Evolutionary conservation across 2,888 invertebrate species (phyloP).

Genomic region (Rhagonycha fulva): DNA sequence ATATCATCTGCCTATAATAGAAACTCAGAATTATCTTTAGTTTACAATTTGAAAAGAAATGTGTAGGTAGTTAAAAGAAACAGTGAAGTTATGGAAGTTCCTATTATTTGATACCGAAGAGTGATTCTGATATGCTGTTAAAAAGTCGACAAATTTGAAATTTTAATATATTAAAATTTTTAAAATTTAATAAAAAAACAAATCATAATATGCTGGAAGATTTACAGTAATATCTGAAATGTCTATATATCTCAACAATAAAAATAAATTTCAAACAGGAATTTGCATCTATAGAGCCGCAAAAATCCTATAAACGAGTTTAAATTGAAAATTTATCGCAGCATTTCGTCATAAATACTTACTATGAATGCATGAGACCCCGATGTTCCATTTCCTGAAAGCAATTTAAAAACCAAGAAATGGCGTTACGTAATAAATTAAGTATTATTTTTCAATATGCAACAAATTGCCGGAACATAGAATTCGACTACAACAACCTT

Average conservation of each 20-base stretch:
- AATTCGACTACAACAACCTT: constrained; percentile 16
- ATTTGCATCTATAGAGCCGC: constrained; percentile 30
- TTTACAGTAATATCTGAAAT: constrained; percentile 25
- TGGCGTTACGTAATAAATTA: constrained; percentile 26
- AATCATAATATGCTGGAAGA: constrained; percentile 26
- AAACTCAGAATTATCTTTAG: no score
- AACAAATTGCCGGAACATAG: constrained; percentile 20
- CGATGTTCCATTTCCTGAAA: constrained; percentile 30
- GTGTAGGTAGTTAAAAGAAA: neutral
- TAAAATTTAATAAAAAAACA: constrained; percentile 27
- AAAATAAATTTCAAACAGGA: constrained; percentile 30
- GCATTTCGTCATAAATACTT: constrained; percentile 27
- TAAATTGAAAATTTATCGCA: constrained; percentile 30
- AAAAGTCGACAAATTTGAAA: neutral
- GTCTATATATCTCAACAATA: constrained; percentile 30
- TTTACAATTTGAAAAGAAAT: no score
- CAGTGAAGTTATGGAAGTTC: neutral
- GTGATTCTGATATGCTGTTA: neutral
- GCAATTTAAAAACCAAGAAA: constrained; percentile 29
- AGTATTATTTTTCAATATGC: constrained; percentile 30
- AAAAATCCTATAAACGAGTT: constrained; percentile 31
- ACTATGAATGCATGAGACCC: constrained; percentile 27
- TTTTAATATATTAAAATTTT: constrained; percentile 14
- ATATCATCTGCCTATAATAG: no score
- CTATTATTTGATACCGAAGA: neutral